Conservation (phyloP, 2,113 vertebrate genomes). For the Stegostoma tigrinum region DNA sequence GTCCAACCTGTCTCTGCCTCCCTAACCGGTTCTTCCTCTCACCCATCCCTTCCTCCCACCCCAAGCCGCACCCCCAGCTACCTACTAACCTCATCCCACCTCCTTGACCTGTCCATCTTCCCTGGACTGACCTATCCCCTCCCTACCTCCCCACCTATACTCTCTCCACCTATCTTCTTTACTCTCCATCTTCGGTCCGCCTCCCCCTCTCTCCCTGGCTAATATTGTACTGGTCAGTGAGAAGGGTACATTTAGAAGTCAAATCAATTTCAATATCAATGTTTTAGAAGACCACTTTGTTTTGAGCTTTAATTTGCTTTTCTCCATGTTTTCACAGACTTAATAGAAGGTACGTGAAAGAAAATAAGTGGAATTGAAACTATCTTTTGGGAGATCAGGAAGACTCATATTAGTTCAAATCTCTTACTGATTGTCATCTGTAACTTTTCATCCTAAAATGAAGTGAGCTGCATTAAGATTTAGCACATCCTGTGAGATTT, state of each 20-base stretch:
- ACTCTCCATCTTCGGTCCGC: too few species aligned
- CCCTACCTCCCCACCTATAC: too few species aligned
- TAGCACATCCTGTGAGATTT: neutral
- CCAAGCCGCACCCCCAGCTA: too few species aligned
- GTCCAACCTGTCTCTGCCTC: too few species aligned
- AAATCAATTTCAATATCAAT: neutral
- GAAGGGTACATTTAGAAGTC: neutral
- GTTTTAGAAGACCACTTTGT: neutral
- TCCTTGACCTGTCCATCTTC: too few species aligned
- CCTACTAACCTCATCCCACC: too few species aligned
- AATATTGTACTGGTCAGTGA: neutral
- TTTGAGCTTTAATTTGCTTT: neutral
- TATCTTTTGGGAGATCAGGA: neutral
- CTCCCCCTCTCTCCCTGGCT: too few species aligned
- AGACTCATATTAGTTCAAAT: neutral
- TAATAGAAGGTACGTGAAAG: neutral
- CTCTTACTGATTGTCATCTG: neutral
- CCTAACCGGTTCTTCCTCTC: too few species aligned
- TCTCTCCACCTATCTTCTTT: too few species aligned
- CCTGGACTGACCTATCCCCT: too few species aligned
- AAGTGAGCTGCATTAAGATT: neutral
- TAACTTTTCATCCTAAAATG: neutral
- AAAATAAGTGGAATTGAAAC: neutral
- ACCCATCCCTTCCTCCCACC: too few species aligned
- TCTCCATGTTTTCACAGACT: neutral